Evolutionary conservation across 53 echinoderm and acorn worm species (phyloP).

Genomic region (Antedon mediterranea): DNA sequence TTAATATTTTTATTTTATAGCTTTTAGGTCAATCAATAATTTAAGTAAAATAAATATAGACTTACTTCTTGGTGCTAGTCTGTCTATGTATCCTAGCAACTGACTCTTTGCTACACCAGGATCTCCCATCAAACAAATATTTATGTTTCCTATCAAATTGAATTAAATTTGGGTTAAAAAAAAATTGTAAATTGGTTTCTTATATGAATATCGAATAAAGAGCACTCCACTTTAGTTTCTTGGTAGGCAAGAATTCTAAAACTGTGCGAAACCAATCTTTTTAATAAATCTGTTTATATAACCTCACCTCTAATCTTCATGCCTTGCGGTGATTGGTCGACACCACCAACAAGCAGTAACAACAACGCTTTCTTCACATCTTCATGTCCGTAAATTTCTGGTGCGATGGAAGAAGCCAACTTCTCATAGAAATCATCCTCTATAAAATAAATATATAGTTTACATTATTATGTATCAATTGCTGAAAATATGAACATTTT

Average conservation of each 20-base stretch:
- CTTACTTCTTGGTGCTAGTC: constrained; percentile 85
- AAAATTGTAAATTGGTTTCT: no score
- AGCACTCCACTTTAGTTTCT: no score
- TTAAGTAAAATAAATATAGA: neutral
- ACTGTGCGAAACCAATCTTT: no score
- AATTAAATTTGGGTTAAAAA: neutral
- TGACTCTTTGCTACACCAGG: constrained; percentile 99
- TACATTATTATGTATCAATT: no score
- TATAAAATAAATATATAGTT: no score
- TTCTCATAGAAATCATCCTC: constrained; percentile 99
- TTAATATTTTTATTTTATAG: no score
- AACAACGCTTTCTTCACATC: constrained; percentile 95
- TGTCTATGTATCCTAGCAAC: constrained; percentile 77
- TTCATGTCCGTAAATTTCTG: constrained; percentile 94
- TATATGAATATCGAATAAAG: no score
- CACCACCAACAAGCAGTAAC: constrained; percentile 84
- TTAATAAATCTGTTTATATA: neutral
- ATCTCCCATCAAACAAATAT: constrained; percentile 98
- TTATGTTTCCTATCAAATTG: constrained; percentile 66
- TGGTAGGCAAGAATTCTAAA: no score
- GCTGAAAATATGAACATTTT: no score
- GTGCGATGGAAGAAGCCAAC: constrained; percentile 88
- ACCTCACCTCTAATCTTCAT: constrained; percentile 99
- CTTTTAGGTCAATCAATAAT: no score
- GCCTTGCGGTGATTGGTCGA: constrained; percentile 81